These are phyloP conservation scores for Brachyistius frenatus DNA, from an alignment of 2,113 vertebrate genomes.

Conservation along the genomic window DNA sequence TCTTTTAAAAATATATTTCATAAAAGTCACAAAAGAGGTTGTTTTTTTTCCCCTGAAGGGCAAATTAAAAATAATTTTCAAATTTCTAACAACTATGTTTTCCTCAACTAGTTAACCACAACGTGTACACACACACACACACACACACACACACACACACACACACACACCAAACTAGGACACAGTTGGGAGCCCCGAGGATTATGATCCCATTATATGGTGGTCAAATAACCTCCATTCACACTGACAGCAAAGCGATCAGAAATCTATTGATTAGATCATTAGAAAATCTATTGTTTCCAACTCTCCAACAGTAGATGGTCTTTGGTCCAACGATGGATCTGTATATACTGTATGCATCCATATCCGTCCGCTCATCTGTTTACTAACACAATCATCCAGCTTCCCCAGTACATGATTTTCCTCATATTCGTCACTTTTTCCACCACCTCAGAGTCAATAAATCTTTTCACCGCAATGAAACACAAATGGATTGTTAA, in stretches of 20 bases:
- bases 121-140: background rate
- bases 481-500: slow-evolving; percentile 44
- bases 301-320: background rate
- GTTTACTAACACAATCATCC: background rate
- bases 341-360: slow-evolving; percentile 1
- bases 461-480: slow-evolving; percentile 33
- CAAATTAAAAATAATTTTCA: no score
- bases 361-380: background rate
- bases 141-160: background rate
- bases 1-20: no score
- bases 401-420: slow-evolving; percentile 1
- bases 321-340: background rate
- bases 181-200: slow-evolving; percentile 36
- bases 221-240: slow-evolving; percentile 45
- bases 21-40: no score
- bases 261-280: slow-evolving; percentile 27
- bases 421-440: slow-evolving; percentile 4
- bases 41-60: no score
- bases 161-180: slow-evolving; percentile 30
- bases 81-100: background rate
- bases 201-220: slow-evolving; percentile 22
- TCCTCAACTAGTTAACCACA: background rate
- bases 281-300: slow-evolving; percentile 29
- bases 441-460: slow-evolving; percentile 8
- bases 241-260: slow-evolving; percentile 16